Conservation (phyloP, 2,888 invertebrate genomes). For the Sphaeridia pumilis region DNA sequence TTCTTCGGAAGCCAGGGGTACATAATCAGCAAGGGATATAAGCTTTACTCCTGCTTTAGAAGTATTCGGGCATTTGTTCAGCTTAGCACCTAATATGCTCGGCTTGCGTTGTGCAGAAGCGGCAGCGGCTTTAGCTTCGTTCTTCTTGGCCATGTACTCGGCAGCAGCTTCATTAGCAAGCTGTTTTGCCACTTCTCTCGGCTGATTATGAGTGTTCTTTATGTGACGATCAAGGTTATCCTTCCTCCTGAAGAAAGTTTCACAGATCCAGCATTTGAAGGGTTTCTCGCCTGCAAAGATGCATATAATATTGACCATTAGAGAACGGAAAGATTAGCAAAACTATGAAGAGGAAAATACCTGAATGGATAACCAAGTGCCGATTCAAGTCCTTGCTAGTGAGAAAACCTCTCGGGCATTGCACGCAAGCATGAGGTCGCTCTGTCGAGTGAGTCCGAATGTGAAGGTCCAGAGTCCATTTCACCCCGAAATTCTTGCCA, state of each 20-base stretch:
- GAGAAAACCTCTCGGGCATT: constrained; percentile 55
- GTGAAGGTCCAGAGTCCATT: constrained; percentile 50
- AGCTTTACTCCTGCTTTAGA: no score
- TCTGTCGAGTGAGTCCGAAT: constrained; percentile 45
- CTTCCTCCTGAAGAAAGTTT: constrained; percentile 20
- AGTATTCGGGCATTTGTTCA: no score
- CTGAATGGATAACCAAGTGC: constrained; percentile 56
- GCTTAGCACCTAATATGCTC: no score
- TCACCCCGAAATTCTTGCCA: constrained; percentile 50
- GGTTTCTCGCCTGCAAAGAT: constrained; percentile 17
- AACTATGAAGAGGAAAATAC: no score
- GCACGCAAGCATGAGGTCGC: constrained; percentile 50
- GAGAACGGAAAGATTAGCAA: no score
- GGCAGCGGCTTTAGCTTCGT: no score
- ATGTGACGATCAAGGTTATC: constrained; percentile 31
- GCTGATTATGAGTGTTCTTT: constrained; percentile 35
- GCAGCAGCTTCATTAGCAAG: constrained; percentile 35
- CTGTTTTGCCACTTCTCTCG: constrained; percentile 34
- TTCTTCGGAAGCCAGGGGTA: no score
- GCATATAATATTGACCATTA: no score
- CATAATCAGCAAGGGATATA: no score
- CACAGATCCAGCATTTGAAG: constrained; percentile 23
- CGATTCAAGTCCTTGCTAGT: constrained; percentile 56
- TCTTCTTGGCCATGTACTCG: constrained; percentile 25
- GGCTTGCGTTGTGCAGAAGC: no score